Percentiles rank a stretch among this genome's conserved stretches.
Evolutionary conservation across 2,888 invertebrate genomes (phyloP).

Genomic region (Pharmacophagus antenor): DNA sequence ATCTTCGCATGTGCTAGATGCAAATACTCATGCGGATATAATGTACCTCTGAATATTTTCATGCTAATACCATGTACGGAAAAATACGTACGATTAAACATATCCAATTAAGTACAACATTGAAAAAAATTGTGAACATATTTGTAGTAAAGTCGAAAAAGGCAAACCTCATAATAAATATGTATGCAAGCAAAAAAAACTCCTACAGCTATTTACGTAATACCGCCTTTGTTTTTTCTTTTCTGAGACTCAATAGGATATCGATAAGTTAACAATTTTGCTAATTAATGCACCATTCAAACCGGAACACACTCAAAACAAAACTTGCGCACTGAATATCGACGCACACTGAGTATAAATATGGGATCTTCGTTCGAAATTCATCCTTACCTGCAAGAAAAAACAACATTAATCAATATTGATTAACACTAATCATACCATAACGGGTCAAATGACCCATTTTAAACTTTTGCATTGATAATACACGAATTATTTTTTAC

Average conservation of each 20-base stretch:
- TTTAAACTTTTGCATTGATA: no score
- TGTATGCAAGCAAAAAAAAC: no score
- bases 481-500: no score
- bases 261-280: not conserved
- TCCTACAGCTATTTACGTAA: no score
- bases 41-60: conserved; percentile 10
- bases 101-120: no score
- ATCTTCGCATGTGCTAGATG: conserved; percentile 33
- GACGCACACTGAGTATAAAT: no score
- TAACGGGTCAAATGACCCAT: no score
- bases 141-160: no score
- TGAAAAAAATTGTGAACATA: not conserved
- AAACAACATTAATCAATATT: not conserved
- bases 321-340: no score
- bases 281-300: not conserved
- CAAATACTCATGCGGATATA: conserved; percentile 14
- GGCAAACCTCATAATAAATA: no score
- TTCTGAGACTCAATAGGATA: not conserved
- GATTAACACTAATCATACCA: not conserved
- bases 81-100: not conserved
- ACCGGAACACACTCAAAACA: no score
- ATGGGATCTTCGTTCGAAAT: not conserved
- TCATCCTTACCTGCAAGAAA: conserved; percentile 27
- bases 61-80: not conserved
- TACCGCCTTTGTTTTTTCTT: not conserved